These are phyloP conservation scores for Boleophthalmus pectinirostris DNA, from an alignment of 2,113 vertebrate species.

Conservation along the genomic window DNA sequence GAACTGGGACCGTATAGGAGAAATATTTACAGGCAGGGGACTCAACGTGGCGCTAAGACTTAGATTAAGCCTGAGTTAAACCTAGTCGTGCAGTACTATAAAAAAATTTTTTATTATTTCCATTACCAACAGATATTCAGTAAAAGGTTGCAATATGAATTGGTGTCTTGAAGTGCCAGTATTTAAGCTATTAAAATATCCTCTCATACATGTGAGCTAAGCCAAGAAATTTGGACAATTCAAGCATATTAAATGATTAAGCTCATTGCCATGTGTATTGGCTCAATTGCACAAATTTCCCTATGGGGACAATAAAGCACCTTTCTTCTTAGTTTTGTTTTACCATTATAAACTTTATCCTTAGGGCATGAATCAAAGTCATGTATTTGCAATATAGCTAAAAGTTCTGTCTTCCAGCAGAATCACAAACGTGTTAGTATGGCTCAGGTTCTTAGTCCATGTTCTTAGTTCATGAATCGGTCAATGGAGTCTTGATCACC, in stretches of 20 bases:
- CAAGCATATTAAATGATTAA: neutral
- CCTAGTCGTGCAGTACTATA: neutral
- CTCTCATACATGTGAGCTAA: neutral
- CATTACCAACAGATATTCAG: neutral
- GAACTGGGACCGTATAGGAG: constrained; percentile 34
- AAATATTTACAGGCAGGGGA: constrained; percentile 32
- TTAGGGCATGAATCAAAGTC: too few species aligned
- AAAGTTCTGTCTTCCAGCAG: too few species aligned
- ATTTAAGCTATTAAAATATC: neutral
- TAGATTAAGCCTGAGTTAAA: neutral
- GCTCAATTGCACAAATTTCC: too few species aligned
- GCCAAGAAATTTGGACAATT: neutral
- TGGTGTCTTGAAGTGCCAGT: neutral
- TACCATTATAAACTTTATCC: too few species aligned
- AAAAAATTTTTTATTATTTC: neutral
- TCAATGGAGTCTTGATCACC: too few species aligned
- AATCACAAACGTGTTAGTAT: too few species aligned
- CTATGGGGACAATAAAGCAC: too few species aligned
- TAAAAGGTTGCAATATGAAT: neutral
- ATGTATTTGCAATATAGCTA: too few species aligned
- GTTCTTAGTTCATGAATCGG: too few species aligned
- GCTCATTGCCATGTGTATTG: too few species aligned
- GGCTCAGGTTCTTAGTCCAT: too few species aligned
- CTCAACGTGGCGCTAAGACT: constrained; percentile 2
- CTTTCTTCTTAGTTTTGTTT: too few species aligned